phyloP scores from a whole-genome alignment of 2,797 vertebrate species.

The Betta splendens region DNA sequence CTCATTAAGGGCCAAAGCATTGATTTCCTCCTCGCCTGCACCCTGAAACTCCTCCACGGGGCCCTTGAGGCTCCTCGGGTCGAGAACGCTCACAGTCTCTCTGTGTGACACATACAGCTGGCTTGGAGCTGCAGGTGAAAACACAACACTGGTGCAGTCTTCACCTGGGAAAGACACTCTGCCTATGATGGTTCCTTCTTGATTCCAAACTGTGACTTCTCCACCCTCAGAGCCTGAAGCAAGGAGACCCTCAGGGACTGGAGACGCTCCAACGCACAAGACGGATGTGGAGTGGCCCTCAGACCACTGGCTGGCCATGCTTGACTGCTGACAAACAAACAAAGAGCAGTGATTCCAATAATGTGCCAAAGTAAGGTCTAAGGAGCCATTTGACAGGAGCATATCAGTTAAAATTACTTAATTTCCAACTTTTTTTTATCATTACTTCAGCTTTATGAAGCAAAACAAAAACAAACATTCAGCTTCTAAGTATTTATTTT shows the following conservation, averaged over 20 bases:
- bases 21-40: constrained; percentile 93
- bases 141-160: constrained; percentile 84
- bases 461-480: too few species aligned
- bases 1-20: constrained; percentile 88
- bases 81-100: constrained; percentile 84
- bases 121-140: constrained; percentile 76
- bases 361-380: too few species aligned
- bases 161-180: constrained; percentile 70
- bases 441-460: too few species aligned
- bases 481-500: too few species aligned
- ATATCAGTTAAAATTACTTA: too few species aligned
- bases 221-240: constrained; percentile 91
- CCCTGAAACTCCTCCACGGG: constrained; percentile 75
- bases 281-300: constrained; percentile 85
- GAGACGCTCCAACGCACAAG: constrained; percentile 82
- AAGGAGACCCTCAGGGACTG: constrained; percentile 81
- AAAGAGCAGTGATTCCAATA: too few species aligned
- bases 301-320: constrained; percentile 87
- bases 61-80: constrained; percentile 83
- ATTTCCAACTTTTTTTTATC: too few species aligned
- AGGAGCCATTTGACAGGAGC: too few species aligned
- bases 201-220: constrained; percentile 86
- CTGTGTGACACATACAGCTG: constrained; percentile 88
- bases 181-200: constrained; percentile 75
- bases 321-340: too few species aligned